phyloP scores from a whole-genome alignment of 1,140 invertebrate genomes.

The Phocides pigmalion region DNA sequence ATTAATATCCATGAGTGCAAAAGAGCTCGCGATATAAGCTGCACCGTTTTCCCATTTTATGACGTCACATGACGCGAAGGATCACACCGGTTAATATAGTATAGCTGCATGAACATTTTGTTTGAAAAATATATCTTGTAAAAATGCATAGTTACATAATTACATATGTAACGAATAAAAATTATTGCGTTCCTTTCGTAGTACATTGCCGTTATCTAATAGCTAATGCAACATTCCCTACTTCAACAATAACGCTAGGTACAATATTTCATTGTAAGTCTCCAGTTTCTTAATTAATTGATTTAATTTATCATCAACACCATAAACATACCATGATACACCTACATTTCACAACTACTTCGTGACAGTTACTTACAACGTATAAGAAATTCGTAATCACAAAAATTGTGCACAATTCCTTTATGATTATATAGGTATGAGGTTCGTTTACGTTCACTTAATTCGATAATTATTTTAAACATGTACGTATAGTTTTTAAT shows the following conservation, averaged over 20 bases:
- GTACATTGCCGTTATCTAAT: conserved; percentile 47
- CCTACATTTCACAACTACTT: conserved; percentile 46
- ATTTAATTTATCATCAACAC: conserved; percentile 50
- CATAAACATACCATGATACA: conserved; percentile 44
- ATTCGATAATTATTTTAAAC: conserved; percentile 39
- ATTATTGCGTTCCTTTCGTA: conserved; percentile 33
- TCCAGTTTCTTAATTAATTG: conserved; percentile 60
- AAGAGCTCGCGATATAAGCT: no score
- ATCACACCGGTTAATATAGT: not conserved
- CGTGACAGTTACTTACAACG: conserved; percentile 51
- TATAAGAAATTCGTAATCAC: conserved; percentile 74
- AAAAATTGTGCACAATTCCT: conserved; percentile 77
- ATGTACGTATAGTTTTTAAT: conserved; percentile 46
- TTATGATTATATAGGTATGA: conserved; percentile 56
- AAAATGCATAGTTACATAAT: conserved; percentile 21
- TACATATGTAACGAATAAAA: conserved; percentile 20
- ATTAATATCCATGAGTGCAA: no score
- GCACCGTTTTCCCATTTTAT: no score
- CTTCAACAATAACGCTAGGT: conserved; percentile 65
- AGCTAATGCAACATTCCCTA: conserved; percentile 68
- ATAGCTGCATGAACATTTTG: conserved; percentile 27
- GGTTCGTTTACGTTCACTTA: conserved; percentile 55
- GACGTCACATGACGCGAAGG: no score
- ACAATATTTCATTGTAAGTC: conserved; percentile 54
- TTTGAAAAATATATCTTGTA: conserved; percentile 32